These are phyloP conservation scores for Rallus crepitans DNA, from an alignment of 2,797 vertebrate genomes.

Conservation along the genomic window DNA sequence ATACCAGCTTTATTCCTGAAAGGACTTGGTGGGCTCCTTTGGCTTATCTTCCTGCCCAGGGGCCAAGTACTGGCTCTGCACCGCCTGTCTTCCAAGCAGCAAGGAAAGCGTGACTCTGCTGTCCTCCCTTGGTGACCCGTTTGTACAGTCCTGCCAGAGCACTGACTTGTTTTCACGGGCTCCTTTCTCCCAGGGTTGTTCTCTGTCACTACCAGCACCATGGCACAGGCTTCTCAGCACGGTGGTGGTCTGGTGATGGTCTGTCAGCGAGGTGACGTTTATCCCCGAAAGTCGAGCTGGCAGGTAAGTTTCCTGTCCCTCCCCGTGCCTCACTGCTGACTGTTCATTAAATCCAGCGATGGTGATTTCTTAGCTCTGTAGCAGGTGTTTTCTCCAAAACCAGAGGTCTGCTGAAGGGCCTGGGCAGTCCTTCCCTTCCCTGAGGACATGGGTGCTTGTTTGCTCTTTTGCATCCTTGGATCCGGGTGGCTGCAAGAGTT, in stretches of 20 bases:
- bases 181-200: background rate
- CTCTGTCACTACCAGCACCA: background rate
- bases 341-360: background rate
- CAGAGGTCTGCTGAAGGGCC: background rate
- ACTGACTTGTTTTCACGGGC: background rate
- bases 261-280: background rate
- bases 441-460: background rate
- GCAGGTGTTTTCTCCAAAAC: background rate
- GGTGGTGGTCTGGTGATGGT: background rate
- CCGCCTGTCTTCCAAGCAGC: background rate
- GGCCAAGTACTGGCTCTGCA: background rate
- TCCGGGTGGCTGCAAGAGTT: background rate
- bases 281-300: fast-evolving
- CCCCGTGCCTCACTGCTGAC: background rate
- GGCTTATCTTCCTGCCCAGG: background rate
- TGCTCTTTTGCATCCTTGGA: background rate
- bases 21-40: background rate
- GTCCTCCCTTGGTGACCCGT: background rate
- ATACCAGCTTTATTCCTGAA: background rate
- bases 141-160: background rate
- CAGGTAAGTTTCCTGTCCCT: background rate
- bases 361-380: background rate
- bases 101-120: background rate
- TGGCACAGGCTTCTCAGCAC: background rate
- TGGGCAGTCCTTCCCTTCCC: background rate